Conservation (phyloP, 2,797 vertebrate genomes). For the Crenichthys baileyi region DNA sequence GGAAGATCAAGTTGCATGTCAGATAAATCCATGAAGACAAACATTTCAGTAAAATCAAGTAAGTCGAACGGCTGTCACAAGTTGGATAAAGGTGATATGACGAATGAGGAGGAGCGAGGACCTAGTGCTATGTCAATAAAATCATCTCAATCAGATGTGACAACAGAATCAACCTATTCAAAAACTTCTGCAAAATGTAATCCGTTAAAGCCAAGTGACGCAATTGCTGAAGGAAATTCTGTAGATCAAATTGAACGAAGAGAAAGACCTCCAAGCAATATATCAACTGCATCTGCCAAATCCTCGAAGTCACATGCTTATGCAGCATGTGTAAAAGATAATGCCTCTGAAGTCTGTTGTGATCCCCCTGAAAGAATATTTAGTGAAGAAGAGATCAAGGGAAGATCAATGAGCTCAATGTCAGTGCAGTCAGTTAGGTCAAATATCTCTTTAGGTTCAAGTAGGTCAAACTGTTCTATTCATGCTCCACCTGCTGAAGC, state of each 20-base stretch:
- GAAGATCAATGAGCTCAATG: slow-evolving; percentile 44
- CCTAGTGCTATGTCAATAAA: slow-evolving; percentile 48
- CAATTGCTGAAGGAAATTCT: slow-evolving; percentile 30
- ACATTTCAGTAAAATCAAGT: slow-evolving; percentile 31
- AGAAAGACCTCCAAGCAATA: slow-evolving; percentile 48
- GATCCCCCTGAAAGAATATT: slow-evolving; percentile 21
- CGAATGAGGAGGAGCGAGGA: slow-evolving; percentile 30
- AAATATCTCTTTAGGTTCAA: slow-evolving; percentile 52
- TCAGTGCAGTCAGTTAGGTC: slow-evolving; percentile 44
- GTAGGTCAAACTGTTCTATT: slow-evolving; percentile 49
- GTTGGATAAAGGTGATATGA: neutral
- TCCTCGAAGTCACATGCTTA: slow-evolving; percentile 57
- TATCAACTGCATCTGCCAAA: slow-evolving; percentile 47
- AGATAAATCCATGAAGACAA: slow-evolving; percentile 38
- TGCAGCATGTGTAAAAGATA: slow-evolving; percentile 42
- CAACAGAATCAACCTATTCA: slow-evolving; percentile 46
- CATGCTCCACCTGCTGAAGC: slow-evolving; percentile 25
- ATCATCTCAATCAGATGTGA: slow-evolving; percentile 49
- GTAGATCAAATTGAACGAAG: neutral
- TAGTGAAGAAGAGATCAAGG: slow-evolving; percentile 28
- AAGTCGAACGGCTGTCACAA: slow-evolving; percentile 15
- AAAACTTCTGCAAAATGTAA: slow-evolving; percentile 56
- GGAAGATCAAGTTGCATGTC: slow-evolving; percentile 46
- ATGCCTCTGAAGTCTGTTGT: slow-evolving; percentile 3
- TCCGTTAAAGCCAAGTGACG: slow-evolving; percentile 5